Evolutionary conservation across 2,113 vertebrate species (phyloP).

Genomic region (Protomyctophum bolini): DNA sequence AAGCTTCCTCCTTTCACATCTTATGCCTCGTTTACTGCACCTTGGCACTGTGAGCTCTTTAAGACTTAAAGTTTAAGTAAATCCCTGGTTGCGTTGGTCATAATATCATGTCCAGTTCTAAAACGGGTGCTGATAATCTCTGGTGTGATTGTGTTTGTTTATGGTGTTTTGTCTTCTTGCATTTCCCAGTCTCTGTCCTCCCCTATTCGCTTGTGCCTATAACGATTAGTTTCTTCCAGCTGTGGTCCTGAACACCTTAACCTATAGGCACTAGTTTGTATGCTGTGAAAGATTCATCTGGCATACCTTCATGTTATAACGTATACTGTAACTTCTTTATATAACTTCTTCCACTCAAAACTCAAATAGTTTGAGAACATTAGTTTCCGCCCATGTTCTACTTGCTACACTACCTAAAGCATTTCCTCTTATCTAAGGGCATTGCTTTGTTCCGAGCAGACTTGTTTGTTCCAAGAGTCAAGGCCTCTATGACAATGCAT

Average conservation of each 20-base stretch:
- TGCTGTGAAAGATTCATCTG: no score
- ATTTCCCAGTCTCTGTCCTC: background rate
- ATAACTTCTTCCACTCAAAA: no score
- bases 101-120: background rate
- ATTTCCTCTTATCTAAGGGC: slow-evolving; percentile 39
- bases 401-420: slow-evolving; percentile 5
- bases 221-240: background rate
- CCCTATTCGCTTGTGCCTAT: background rate
- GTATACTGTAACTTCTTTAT: no score
- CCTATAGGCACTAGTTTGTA: no score
- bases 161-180: background rate
- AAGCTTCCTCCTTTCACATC: slow-evolving; percentile 31
- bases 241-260: background rate
- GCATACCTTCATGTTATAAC: no score
- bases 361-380: slow-evolving; percentile 27
- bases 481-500: background rate
- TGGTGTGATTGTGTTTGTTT: background rate
- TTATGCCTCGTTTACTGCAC: background rate
- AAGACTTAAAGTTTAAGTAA: background rate
- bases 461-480: background rate
- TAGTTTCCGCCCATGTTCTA: slow-evolving; percentile 34
- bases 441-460: background rate
- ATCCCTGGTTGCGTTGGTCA: background rate
- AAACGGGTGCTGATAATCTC: background rate
- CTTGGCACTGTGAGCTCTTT: slow-evolving; percentile 12